phyloP scores from a whole-genome alignment of 2,113 vertebrate species.

The pig (Sus scrofa) region T2T-Sscrofa CM000817.6:124840001-124840500 shows the following conservation, averaged over 20 bases:
- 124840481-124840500: background rate
- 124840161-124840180: background rate
- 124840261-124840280: background rate
- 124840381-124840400: background rate
- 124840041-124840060: background rate
- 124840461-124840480: background rate
- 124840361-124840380: background rate
- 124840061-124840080: background rate
- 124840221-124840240: background rate
- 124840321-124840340: background rate
- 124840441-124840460: background rate
- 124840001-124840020: background rate
- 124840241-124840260: background rate
- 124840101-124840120: background rate
- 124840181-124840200: background rate
- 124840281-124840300: slow-evolving; percentile 1
- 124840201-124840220: background rate
- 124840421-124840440: background rate
- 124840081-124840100: background rate
- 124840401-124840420: background rate
- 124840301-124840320: background rate
- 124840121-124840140: background rate
- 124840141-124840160: background rate
- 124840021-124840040: background rate
- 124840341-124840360: background rate